A percentile compares a stretch with the other conserved stretches of the same genome.
Evolutionary conservation across 2,888 invertebrate genomes (phyloP).

Genomic region (Nebria brevicollis): DNA sequence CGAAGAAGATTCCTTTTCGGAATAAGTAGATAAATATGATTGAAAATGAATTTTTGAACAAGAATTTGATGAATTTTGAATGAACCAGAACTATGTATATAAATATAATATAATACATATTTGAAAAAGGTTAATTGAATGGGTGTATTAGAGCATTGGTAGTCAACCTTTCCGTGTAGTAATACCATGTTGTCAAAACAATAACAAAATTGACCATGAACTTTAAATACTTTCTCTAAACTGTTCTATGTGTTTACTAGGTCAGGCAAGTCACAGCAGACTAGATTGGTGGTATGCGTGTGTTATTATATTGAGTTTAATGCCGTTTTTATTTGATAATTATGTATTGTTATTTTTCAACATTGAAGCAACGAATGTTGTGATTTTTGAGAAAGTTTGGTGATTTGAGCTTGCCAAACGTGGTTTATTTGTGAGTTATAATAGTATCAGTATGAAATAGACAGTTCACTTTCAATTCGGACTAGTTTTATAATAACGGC

Average conservation of each 20-base stretch:
- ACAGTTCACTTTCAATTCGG: too few relatives aligned
- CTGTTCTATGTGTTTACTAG: neutral
- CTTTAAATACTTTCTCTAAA: conserved; percentile 1
- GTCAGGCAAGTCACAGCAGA: neutral
- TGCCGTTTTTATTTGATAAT: neutral
- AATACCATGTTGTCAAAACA: neutral
- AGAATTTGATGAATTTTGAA: too few relatives aligned
- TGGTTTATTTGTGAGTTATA: too few relatives aligned
- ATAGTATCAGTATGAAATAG: too few relatives aligned
- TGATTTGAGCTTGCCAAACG: too few relatives aligned
- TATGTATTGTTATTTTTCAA: neutral
- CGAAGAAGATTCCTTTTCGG: too few relatives aligned
- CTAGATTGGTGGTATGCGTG: neutral
- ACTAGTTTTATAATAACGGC: too few relatives aligned
- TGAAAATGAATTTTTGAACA: too few relatives aligned
- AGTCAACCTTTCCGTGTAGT: neutral
- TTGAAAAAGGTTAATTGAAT: neutral
- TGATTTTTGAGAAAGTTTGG: neutral
- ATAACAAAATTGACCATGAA: neutral
- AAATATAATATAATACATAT: neutral
- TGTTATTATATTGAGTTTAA: neutral
- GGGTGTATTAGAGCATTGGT: neutral
- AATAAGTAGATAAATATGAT: too few relatives aligned
- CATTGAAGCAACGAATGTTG: neutral
- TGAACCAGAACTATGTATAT: too few relatives aligned